These are phyloP conservation scores for Chymomyza costata DNA, from an alignment of 1,140 invertebrate species.

Conservation along the genomic window DNA sequence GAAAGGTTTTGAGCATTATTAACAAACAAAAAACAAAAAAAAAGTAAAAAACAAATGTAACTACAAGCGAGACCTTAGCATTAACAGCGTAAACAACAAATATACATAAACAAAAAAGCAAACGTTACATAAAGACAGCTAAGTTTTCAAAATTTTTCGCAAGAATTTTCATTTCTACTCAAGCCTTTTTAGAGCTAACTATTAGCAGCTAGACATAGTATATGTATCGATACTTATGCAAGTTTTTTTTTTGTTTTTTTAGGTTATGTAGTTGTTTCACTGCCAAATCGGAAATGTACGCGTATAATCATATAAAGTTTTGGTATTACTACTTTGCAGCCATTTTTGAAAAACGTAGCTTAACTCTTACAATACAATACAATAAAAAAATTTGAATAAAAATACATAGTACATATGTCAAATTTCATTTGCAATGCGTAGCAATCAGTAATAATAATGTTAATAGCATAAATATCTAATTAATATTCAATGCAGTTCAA, in stretches of 20 bases:
- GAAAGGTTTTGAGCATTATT: too few relatives aligned
- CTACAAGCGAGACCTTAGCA: conserved; percentile 71
- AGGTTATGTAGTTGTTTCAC: conserved; percentile 58
- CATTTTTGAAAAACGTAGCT: conserved; percentile 31
- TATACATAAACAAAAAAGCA: conserved; percentile 30
- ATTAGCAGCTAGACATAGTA: too few relatives aligned
- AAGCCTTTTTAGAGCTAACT: too few relatives aligned
- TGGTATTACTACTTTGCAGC: conserved; percentile 15
- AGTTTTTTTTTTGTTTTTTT: conserved; percentile 20
- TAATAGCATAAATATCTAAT: conserved; percentile 12
- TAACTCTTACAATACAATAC: neutral
- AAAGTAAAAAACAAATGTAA: conserved; percentile 41
- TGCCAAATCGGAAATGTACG: conserved; percentile 50
- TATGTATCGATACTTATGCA: too few relatives aligned
- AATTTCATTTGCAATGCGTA: conserved; percentile 65
- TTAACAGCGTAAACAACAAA: conserved; percentile 52
- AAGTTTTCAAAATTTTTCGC: conserved; percentile 11
- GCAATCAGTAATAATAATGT: conserved; percentile 53
- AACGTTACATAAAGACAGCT: conserved; percentile 11
- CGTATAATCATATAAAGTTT: conserved; percentile 17
- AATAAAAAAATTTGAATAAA: neutral
- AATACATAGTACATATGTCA: conserved; percentile 23
- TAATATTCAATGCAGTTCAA: conserved; percentile 30
- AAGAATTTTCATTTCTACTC: too few relatives aligned
- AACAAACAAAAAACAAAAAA: conserved; percentile 12